Conservation (phyloP, 1,140 invertebrate species). For the Eriocheir sinensis region DNA sequence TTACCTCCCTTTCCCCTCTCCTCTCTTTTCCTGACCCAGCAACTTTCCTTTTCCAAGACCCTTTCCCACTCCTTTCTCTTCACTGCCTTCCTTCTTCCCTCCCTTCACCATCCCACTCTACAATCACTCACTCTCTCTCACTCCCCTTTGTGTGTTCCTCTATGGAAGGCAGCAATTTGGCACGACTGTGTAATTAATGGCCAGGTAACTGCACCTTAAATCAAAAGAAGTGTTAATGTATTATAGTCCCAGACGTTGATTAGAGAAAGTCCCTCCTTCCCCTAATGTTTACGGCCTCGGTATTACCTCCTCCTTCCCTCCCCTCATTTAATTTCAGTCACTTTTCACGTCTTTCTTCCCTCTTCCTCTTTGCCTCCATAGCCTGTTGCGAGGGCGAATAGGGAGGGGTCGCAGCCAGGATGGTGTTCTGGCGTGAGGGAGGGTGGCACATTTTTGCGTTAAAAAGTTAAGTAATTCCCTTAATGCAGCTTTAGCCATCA, state of each 20-base stretch:
- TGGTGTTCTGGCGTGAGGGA: not conserved
- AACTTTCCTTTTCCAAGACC: not conserved
- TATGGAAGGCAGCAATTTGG: not conserved
- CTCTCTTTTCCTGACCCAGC: not conserved
- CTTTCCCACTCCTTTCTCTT: not conserved
- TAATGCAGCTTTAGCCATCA: slow-evolving; percentile 11
- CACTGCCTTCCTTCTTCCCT: not conserved
- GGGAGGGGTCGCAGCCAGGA: not conserved
- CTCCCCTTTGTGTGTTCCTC: not conserved
- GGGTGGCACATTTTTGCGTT: not conserved
- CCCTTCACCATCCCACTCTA: not conserved
- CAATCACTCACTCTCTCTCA: not conserved
- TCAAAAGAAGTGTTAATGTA: slow-evolving; percentile 26
- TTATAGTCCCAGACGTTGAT: slow-evolving; percentile 24
- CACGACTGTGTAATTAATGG: slow-evolving; percentile 15
- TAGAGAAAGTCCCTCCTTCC: not conserved
- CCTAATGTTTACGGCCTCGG: not conserved
- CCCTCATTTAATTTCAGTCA: not conserved
- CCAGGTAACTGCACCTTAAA: slow-evolving; percentile 15
- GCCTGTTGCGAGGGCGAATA: not conserved
- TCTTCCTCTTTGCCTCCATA: not conserved
- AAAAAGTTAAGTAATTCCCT: slow-evolving; percentile 26
- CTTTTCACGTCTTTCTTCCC: slow-evolving; percentile 8
- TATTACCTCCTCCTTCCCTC: slow-evolving; percentile 29
- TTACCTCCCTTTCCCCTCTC: not conserved